Percentiles rank a stretch among this genome's conserved stretches.
phyloP scores from a whole-genome alignment of 2,113 vertebrate genomes.

The Tyto alba region DNA sequence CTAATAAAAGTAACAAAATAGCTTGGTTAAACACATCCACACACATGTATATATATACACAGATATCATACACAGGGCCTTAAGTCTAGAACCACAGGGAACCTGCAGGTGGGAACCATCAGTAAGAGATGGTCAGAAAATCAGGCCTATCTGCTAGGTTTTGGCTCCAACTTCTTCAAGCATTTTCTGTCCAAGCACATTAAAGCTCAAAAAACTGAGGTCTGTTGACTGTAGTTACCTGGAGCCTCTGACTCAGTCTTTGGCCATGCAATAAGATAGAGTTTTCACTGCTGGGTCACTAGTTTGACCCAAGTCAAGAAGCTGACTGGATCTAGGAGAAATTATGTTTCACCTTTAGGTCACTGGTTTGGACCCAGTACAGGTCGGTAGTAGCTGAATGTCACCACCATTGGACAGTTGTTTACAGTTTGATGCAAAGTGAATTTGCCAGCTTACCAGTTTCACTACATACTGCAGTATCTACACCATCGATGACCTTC shows the following conservation, averaged over 20 bases:
- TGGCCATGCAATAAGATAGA: neutral
- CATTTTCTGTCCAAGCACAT: neutral
- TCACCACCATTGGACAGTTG: neutral
- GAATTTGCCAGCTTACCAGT: neutral
- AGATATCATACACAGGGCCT: accelerated
- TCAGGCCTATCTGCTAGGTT: neutral
- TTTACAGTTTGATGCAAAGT: neutral
- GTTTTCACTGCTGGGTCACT: neutral
- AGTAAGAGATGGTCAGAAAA: neutral
- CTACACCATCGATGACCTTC: neutral
- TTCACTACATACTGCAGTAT: neutral
- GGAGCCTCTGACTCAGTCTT: neutral
- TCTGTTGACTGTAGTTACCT: neutral
- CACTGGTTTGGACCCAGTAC: neutral
- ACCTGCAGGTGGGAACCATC: neutral
- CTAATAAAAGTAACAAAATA: neutral
- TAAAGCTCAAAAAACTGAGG: neutral
- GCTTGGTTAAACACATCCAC: neutral
- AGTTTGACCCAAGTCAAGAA: neutral
- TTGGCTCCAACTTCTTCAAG: neutral
- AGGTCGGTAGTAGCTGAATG: neutral
- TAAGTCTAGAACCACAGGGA: neutral
- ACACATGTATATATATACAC: neutral
- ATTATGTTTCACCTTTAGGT: neutral
- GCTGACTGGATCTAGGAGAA: neutral